Evolutionary conservation across 2,113 vertebrate species (phyloP), one percentile per base, ranked within the genome.

Genomic region (Callaeas wilsoni): DNA sequence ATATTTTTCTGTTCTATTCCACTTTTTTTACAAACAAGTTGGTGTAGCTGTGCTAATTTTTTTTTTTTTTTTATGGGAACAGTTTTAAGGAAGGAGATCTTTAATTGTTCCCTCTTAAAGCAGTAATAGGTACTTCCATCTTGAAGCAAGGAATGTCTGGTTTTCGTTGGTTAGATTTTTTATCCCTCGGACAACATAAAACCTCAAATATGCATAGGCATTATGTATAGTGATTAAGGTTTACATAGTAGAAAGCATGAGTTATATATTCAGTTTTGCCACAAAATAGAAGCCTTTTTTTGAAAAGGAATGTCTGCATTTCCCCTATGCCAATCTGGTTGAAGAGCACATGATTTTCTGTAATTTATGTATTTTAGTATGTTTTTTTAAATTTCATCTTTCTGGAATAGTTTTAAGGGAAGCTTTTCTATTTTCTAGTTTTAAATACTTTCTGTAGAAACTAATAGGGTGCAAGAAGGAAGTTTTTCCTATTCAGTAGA

Each of bases 181-280:
- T 94, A 77, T 90, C n/a, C 82, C 83, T 35, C 0, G 0, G 74
- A 60, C 84, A 95, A 79, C 82, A 67, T 49, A 83, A 89, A 95
- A 86, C 96, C 94, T 92, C 97, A 97, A 97, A 81, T 92, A 97
- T 97, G 86, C 62, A 93, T 89, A 95, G 90, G 71, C 87, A 84
- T 96, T 91, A 68, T 94, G 50, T 78, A 85, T 68, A 77, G 41
- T 96, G 83, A 96, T 97, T 97, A 92, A 71, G 49, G 86, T 96
- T 97, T 97, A 83, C 93, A 93, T 89, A 96, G 89, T 35, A 93
- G 59, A 91, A 97, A 93, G 56, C 92, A 90, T n/a, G 46, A 96
- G 73, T 93, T 97, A 93, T 74, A 92, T 94, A 92, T 88, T 95
- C 93, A 87, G 70, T 95, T 96, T 94, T 96, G 81, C 96, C 92